Base-by-base conservation (phyloP, 2,888 invertebrate species). In the Mimumesa dahlbomi region DNA sequence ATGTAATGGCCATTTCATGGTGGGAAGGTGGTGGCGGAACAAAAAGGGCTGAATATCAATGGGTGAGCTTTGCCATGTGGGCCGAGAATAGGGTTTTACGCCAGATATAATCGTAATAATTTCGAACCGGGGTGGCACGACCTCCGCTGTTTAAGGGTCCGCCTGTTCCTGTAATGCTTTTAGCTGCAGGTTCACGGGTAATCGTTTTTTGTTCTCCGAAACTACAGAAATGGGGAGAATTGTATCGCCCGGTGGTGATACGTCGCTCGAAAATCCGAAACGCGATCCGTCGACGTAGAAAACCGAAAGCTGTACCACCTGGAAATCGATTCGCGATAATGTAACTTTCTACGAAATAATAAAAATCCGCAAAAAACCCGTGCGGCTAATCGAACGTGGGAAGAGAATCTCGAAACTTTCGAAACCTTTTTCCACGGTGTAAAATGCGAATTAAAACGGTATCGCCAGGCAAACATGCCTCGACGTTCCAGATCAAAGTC, bases 1-100 rank as follows among this genome's bases (percentile, higher is more conserved):
- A 66, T 70, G 78, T 85, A 86, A 86, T 86, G 81, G 83, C 77
- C 79, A 84, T 87, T 87, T 86, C 83, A 84, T 83, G 83, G 82
- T 81, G 81, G 70, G 77, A 77, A 68, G 73, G 69, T 69, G 76
- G 79, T 2, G 82, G 78, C 70, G 81, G 57, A 66, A 76, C 72
- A 70, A 71, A 63, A 75, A 73, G 83, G 75, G 74, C 75, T 56
- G 79, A 84, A 82, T 81, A 81, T 82, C 80, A 79, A 78, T 77
- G 79, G 71, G 77, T 63, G 73, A 74, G 75, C 52, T 63, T 62
- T 64, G 81, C 77, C 84, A 84, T 82, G 83, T 81, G 84, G 73
- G 74, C 68, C 76, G 54, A 67, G 61, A 77, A 77, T 78, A 68
- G 82, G 77, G 69, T 82, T 84, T 85, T 80, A 81, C 82, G 77